Conservation (phyloP, 2,113 vertebrate species). For the Strigops habroptila region DNA sequence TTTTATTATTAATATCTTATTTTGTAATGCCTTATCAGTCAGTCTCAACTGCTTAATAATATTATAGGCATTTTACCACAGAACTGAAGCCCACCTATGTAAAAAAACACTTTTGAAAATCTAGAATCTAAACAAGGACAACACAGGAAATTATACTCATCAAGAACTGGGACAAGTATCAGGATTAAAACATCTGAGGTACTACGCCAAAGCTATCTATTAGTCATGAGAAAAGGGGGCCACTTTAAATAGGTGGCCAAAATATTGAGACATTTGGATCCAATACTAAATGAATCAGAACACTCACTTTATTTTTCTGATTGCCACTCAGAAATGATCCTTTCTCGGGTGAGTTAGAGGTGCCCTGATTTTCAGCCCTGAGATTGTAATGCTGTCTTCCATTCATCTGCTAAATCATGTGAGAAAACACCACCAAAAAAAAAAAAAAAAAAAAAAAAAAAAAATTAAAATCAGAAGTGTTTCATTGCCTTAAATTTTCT, state of each 20-base stretch:
- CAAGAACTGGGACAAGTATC: neutral
- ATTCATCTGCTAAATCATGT: constrained; percentile 72
- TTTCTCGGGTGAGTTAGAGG: constrained; percentile 75
- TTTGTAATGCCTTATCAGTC: neutral
- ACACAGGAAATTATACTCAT: neutral
- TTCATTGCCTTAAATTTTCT: neutral
- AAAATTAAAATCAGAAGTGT: neutral
- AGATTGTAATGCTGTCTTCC: constrained; percentile 72
- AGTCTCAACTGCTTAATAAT: neutral
- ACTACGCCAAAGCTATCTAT: neutral
- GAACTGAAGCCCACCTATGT: neutral
- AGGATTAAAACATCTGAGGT: neutral
- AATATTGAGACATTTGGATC: neutral
- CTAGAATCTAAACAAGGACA: neutral
- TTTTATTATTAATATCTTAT: neutral
- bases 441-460: neutral
- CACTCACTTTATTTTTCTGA: constrained; percentile 75
- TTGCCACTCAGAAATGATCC: constrained; percentile 57
- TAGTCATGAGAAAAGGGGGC: neutral
- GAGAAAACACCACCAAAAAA: neutral
- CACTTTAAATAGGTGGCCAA: neutral
- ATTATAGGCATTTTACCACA: neutral
- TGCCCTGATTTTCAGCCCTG: constrained; percentile 78
- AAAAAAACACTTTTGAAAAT: neutral
- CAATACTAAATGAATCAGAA: neutral